Evolutionary conservation across 1,140 invertebrate species (phyloP), one percentile per base, ranked within the genome.

Genomic region (Galleria mellonella): DNA sequence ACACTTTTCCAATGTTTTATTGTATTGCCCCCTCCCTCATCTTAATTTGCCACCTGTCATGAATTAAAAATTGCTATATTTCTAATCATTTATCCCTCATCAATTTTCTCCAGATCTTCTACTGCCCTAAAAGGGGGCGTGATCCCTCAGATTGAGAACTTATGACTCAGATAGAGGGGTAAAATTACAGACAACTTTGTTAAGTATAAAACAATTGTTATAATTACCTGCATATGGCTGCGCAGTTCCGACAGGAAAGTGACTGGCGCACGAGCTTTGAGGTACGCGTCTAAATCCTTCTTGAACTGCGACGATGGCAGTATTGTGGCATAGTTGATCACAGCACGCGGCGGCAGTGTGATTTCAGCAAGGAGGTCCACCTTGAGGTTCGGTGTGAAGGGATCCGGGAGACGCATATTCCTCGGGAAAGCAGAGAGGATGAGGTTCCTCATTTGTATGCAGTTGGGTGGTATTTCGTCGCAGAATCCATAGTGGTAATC

Each of bases 401-500:
- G 98, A 90, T 99, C 98, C 0, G 98, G 98, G 33, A 99, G 88
- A 8, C 97, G 88, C 97, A 99, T 99, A 61, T 97, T 98, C 29
- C 97, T 89, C 9, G 98, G 98, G 68, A 98, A 99, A 6, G 98
- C 98, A 11, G 97, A 98, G 32, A 99, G 87, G 37, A 99, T 98
- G 6, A 99, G 87, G 79, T 99, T 99, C 30, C 98, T 90, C 96
- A 99, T 98, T 83, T 99, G 98, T 61, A 99, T 98, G 74, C 98
- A 99, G 77, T 99, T 99, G 0, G 97, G 95, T 51, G 98, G 98
- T 67, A 99, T 99, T 32, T 97, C 97, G 86, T 99, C 98, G 82
- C 98, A 99, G 84, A 99, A 98, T n/a, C 96, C 94, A 73, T 99
- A 99, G 75, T 99, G 97, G 77, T 99, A 99, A 70, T 99, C 98